phyloP scores from a whole-genome alignment of 2,797 vertebrate species.

The Tarsius wallacei region DNA sequence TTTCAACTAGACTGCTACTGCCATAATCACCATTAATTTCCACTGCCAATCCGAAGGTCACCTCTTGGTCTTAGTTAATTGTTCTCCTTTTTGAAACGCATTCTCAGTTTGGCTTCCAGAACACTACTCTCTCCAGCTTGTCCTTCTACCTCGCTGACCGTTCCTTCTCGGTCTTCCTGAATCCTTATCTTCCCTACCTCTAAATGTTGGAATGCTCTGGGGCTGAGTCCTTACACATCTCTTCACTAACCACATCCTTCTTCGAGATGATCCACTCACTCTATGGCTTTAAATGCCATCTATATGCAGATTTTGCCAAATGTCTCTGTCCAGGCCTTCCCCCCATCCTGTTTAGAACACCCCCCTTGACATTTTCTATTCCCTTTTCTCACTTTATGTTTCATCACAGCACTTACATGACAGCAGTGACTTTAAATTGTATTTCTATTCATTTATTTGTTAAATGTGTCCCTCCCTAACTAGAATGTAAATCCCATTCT shows the following conservation, averaged over 20 bases:
- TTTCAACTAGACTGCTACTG: neutral
- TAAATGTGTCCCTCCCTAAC: neutral
- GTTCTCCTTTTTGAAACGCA: neutral
- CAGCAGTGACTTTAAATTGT: neutral
- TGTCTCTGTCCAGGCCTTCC: neutral
- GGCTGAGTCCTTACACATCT: neutral
- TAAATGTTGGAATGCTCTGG: neutral
- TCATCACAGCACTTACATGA: neutral
- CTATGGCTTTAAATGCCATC: neutral
- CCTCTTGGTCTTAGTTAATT: neutral
- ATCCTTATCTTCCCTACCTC: neutral
- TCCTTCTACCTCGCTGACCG: neutral
- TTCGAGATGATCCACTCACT: neutral
- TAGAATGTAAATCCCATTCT: neutral
- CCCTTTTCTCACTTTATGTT: slow-evolving; percentile 19
- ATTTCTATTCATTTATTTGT: neutral
- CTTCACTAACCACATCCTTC: neutral
- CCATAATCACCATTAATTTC: neutral
- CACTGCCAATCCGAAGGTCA: neutral
- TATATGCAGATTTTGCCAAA: neutral
- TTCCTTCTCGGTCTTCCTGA: neutral
- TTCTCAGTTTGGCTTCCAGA: neutral
- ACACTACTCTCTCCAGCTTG: neutral
- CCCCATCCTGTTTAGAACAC: neutral
- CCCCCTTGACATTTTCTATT: neutral